Percentiles rank a stretch among this genome's conserved stretches.
Evolutionary conservation across 2,797 vertebrate genomes (phyloP).

Genomic region (Spea hammondii): DNA sequence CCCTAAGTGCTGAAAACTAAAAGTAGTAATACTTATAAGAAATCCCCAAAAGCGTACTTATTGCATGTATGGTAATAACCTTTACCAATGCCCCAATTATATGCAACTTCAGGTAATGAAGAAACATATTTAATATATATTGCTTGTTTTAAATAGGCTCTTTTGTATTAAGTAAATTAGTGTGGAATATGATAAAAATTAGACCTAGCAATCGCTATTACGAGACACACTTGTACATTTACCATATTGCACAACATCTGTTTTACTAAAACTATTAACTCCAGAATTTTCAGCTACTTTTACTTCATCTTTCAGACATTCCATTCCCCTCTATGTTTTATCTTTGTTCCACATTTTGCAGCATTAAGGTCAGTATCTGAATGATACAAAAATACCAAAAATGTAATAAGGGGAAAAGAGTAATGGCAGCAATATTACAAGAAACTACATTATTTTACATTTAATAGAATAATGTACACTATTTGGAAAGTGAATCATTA

Average conservation of each 20-base stretch:
- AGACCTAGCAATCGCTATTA: slow-evolving; percentile 70
- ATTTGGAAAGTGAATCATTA: no score
- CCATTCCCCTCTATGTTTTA: slow-evolving; percentile 47
- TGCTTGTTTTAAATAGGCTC: background rate
- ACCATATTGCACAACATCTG: slow-evolving; percentile 80
- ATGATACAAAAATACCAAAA: no score
- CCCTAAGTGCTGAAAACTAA: no score
- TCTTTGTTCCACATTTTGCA: background rate
- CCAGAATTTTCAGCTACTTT: slow-evolving; percentile 70
- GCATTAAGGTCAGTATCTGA: background rate
- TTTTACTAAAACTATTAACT: slow-evolving; percentile 73
- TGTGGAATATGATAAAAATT: slow-evolving; percentile 72
- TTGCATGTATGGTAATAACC: no score
- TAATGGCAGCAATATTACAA: no score
- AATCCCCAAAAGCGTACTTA: no score
- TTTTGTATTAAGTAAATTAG: slow-evolving; percentile 30
- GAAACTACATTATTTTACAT: no score
- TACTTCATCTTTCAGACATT: slow-evolving; percentile 76
- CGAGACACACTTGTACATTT: slow-evolving; percentile 78
- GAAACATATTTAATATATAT: background rate
- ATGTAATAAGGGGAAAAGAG: no score
- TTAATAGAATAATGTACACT: no score
- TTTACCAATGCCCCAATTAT: background rate
- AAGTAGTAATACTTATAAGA: no score
- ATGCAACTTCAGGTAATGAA: background rate